Base-by-base conservation (phyloP, 2,113 vertebrate genomes). In the Emydura subglobosa region DNA sequence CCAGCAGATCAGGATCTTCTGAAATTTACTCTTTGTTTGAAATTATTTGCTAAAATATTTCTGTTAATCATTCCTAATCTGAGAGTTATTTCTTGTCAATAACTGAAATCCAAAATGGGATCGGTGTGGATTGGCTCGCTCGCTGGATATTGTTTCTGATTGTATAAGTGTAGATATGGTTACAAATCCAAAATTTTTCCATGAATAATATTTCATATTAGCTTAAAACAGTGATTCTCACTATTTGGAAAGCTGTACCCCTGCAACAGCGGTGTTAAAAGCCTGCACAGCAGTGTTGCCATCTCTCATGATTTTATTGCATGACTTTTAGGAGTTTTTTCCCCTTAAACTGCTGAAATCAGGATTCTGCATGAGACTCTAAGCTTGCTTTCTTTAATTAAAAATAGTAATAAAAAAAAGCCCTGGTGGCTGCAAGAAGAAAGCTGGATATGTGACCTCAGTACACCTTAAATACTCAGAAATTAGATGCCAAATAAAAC, bases 21-120 rank as follows among this genome's bases (percentile, higher is more conserved):
- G 61, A 83, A 87, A 50, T 0, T 0, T 0, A 0, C n/a, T 51
- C 1, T n/a, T 76, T 39, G 14, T 74, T 91, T 89, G 29, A 55
- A 5, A 2, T 1, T 86, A 51, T 53, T 53, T 91, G 79, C 42
- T 51, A 42, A 86, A 74, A 6, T 90, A 59, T 81, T 90, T 88
- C 50, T 82, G 34, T 25, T 82, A 9, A 76, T 51, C 0, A 11
- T 72, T 89, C 79, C 68, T 72, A 25, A 1, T 12, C 90, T 68
- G 9, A 44, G 51, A 72, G 3, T 2, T 34, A 17, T 78, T 27
- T 5, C 86, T 86, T 68, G 9, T 39, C 27, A 29, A 92, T 17
- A 22, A 42, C 82, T 49, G 42, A 51, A 39, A 22, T 4, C 17
- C 42, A 51, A 79, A 55, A n/a, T 76, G 24, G 85, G 10, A 7